These are phyloP conservation scores for Tribolium castaneum DNA, from an alignment of 1,140 invertebrate genomes.

Conservation along the genomic window DNA sequence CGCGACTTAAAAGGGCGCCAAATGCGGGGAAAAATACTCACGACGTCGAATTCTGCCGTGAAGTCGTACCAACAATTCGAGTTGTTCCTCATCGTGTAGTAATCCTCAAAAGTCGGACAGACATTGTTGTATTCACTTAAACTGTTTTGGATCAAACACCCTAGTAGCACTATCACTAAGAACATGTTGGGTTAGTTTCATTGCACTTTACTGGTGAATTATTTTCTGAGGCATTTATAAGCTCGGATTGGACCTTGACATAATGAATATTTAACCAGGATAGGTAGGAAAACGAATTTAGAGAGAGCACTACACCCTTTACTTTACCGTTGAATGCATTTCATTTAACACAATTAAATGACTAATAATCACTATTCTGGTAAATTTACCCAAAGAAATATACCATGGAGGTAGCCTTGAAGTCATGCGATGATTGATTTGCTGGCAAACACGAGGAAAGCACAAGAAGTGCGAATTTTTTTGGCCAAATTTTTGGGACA, in stretches of 20 bases:
- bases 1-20: background rate
- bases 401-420: conserved; percentile 1
- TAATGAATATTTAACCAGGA: conserved; percentile 27
- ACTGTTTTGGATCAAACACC: background rate
- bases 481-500: background rate
- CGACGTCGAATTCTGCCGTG: conserved; percentile 56
- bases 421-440: conserved; percentile 1
- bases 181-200: conserved; percentile 6
- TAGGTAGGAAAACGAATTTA: conserved; percentile 35
- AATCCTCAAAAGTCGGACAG: conserved; percentile 59
- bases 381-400: background rate
- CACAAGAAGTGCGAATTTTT: background rate
- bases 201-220: conserved; percentile 17
- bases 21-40: conserved; percentile 45
- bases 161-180: conserved; percentile 12
- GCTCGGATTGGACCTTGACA: conserved; percentile 33
- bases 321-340: background rate
- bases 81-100: conserved; percentile 58
- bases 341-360: conserved; percentile 5
- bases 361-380: conserved; percentile 10
- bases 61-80: conserved; percentile 61
- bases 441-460: background rate
- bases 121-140: conserved; percentile 56
- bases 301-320: conserved; percentile 27
- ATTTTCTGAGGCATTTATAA: conserved; percentile 40